Evolutionary conservation across 2,797 vertebrate genomes (phyloP), one percentile per base, ranked within the genome.

Genomic region (Rhinichthys osculus): DNA sequence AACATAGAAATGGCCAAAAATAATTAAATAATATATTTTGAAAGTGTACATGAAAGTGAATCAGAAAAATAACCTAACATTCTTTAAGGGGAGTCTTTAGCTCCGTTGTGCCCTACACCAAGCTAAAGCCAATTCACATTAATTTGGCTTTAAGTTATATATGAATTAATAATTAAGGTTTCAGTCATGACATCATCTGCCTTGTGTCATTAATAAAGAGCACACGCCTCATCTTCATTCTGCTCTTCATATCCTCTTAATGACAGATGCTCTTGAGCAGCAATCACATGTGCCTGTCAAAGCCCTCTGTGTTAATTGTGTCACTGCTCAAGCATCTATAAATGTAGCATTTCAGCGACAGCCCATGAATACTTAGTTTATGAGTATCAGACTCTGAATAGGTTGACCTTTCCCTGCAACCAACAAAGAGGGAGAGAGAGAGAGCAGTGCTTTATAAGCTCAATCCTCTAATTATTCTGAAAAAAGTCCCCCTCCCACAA

Each of bases 291-390:
- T 52, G 40, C 23, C 85, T 33, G 42, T 78, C 85, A 82, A 69
- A 76, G 54, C 59, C 33, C 33, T 4, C 79, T 47, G 14, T n/a
- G 38, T 47, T 33, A 82, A 47, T 23, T 30, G 40, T 7, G 33
- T 72, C 40, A 64, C 54, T 7, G 11, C 50, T 73, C 70, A 33
- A 71, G 66, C 33, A 59, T 78, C 70, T 78, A 69, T 9, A 76
- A 52, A 84, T 71, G 85, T 16, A 77, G 54, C 78, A 66, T 81
- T 86, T 87, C 64, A 78, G 81, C 71, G 33, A 71, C 77, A 78
- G 47, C 50, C 57, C 57, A 40, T 72, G 33, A 81, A 78, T 78
- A 21, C 17, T 44, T 76, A 38, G 74, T 79, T 64, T 52, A 83
- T 71, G 50, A 62, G 72, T n/a, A 73, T 44, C 64, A 52, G 40